Evolutionary conservation across 1,140 invertebrate species (phyloP).

Genomic region (Goniozus legneri): DNA sequence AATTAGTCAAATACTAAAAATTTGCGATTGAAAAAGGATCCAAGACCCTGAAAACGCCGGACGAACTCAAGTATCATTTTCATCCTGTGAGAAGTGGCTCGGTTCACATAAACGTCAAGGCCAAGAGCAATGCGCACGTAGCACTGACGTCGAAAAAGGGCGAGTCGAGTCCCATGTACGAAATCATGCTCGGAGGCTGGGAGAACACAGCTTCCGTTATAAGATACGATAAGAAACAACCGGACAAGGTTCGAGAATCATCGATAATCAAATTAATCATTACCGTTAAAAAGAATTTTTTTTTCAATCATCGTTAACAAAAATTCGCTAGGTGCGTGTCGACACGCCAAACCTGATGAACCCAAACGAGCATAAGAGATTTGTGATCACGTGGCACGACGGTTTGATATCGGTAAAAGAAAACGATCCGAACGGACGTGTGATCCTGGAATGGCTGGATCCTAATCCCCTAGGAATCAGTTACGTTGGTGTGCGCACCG

Average conservation of each 20-base stretch:
- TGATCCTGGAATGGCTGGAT: conserved; percentile 59
- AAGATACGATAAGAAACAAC: conserved; percentile 60
- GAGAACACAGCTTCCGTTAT: conserved; percentile 62
- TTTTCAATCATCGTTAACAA: no score
- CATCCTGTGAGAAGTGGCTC: conserved; percentile 55
- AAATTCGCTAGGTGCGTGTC: conserved; percentile 54
- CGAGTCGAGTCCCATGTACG: conserved; percentile 60
- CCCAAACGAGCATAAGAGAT: conserved; percentile 56
- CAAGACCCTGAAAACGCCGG: conserved; percentile 53
- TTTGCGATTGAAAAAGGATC: conserved; percentile 45
- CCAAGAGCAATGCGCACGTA: conserved; percentile 61
- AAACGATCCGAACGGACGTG: conserved; percentile 43
- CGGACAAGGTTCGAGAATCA: conserved; percentile 58
- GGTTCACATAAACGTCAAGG: conserved; percentile 57
- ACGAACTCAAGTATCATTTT: conserved; percentile 60
- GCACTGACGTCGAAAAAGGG: conserved; percentile 53
- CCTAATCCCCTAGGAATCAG: conserved; percentile 58
- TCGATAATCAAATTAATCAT: no score
- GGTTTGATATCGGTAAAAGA: conserved; percentile 53
- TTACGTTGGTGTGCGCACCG: conserved; percentile 62
- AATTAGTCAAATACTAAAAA: no score
- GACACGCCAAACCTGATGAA: conserved; percentile 57
- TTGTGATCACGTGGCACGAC: conserved; percentile 60
- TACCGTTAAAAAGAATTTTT: no score
- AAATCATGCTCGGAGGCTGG: conserved; percentile 64